Conservation (phyloP, 2,797 vertebrate genomes). For the Monodelphis domestica region DNA sequence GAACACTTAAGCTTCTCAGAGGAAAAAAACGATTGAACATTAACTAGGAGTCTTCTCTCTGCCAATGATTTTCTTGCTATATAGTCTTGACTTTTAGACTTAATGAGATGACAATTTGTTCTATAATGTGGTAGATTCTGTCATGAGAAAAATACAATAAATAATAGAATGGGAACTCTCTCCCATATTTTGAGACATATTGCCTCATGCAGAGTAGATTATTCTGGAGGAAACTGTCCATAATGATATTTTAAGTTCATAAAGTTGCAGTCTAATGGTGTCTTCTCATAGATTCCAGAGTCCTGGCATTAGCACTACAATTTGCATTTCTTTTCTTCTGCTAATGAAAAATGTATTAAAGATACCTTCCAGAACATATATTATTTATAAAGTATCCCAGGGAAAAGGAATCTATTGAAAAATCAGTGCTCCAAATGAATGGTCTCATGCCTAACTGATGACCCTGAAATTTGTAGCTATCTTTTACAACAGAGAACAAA, state of each 20-base stretch:
- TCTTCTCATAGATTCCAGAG: constrained; percentile 25
- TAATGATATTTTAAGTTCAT: constrained; percentile 54
- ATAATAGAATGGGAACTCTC: constrained; percentile 51
- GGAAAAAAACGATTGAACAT: neutral
- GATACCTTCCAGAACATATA: constrained; percentile 7
- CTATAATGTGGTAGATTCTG: constrained; percentile 55
- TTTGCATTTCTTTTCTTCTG: neutral
- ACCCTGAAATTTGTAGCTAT: neutral
- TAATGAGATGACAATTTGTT: constrained; percentile 36
- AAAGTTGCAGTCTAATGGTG: constrained; percentile 23
- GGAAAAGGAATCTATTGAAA: neutral
- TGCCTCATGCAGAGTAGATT: constrained; percentile 26
- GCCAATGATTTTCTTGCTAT: neutral
- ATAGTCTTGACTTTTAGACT: constrained; percentile 23
- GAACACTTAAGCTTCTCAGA: neutral
- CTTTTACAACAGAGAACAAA: neutral
- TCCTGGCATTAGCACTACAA: neutral
- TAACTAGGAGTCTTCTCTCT: neutral
- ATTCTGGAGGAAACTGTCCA: constrained; percentile 28
- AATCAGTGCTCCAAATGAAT: constrained; percentile 18
- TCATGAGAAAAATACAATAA: constrained; percentile 17
- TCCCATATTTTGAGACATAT: neutral
- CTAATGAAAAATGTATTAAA: constrained; percentile 31
- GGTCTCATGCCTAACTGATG: neutral
- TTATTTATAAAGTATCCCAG: neutral